Conservation (phyloP, 2,113 vertebrate genomes). For the Scytalopus superciliaris region DNA sequence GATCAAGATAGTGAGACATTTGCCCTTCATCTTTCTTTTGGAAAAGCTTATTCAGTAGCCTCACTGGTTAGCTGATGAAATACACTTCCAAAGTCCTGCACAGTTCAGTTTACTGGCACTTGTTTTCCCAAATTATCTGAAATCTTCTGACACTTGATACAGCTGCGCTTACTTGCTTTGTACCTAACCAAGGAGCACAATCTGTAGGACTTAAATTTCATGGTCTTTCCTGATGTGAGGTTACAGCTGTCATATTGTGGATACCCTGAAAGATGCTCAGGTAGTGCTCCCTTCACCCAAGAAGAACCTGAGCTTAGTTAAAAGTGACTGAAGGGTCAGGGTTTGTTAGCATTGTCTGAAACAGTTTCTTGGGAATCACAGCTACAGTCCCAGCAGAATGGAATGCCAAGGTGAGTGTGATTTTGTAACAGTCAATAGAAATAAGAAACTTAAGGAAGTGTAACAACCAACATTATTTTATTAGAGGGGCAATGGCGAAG, state of each 20-base stretch:
- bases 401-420: background rate
- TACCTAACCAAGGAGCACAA: background rate
- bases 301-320: background rate
- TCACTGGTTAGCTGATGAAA: background rate
- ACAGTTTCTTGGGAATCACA: background rate
- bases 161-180: background rate
- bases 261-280: background rate
- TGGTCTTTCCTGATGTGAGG: background rate
- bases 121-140: background rate
- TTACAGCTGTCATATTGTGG: background rate
- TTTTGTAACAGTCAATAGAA: background rate
- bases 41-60: background rate
- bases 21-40: background rate
- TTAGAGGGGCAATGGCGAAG: background rate
- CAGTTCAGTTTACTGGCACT: background rate
- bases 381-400: background rate
- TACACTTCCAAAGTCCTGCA: background rate
- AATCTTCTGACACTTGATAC: background rate
- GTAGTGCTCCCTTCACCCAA: background rate
- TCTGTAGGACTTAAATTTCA: background rate
- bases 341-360: background rate
- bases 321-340: background rate
- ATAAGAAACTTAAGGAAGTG: slow-evolving; percentile 1
- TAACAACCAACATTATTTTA: slow-evolving; percentile 53
- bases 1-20: background rate